A percentile compares a stretch with the other conserved stretches of the same genome.
Conservation (phyloP, 2,797 vertebrate genomes). For the Siniperca scherzeri region DNA sequence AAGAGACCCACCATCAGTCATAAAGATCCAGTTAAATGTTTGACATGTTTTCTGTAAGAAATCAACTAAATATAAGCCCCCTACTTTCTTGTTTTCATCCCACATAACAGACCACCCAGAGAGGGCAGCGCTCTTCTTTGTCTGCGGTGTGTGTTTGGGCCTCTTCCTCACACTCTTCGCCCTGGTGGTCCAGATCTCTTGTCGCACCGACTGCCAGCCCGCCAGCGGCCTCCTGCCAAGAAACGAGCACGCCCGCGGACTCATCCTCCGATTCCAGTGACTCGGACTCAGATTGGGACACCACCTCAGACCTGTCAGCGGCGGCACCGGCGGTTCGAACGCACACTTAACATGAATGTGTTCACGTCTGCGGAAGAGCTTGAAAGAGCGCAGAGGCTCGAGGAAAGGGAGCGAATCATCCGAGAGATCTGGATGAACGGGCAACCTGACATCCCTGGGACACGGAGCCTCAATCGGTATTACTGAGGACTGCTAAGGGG, state of each 20-base stretch:
- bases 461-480: conserved; percentile 96
- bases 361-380: conserved; percentile 95
- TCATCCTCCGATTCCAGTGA: conserved; percentile 90
- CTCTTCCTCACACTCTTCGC: conserved; percentile 94
- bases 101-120: conserved; percentile 91
- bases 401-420: conserved; percentile 95
- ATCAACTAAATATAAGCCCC: conserved; percentile 10
- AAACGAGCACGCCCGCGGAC: conserved; percentile 78
- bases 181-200: conserved; percentile 94
- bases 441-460: conserved; percentile 95
- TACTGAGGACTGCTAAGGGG: conserved; percentile 84
- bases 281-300: conserved; percentile 93
- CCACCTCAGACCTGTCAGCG: conserved; percentile 92
- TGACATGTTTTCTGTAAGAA: conserved; percentile 29
- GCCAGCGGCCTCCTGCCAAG: conserved; percentile 65
- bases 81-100: conserved; percentile 2
- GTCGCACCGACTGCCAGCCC: conserved; percentile 92
- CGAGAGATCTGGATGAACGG: conserved; percentile 99
- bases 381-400: conserved; percentile 92
- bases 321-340: conserved; percentile 93
- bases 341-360: conserved; percentile 96
- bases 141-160: conserved; percentile 95
- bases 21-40: conserved; percentile 21
- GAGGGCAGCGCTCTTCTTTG: conserved; percentile 95
- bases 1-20: neutral